Evolutionary conservation across 2,797 vertebrate genomes (phyloP), one percentile per base, ranked within the genome.

Genomic region (Carapus acus): DNA sequence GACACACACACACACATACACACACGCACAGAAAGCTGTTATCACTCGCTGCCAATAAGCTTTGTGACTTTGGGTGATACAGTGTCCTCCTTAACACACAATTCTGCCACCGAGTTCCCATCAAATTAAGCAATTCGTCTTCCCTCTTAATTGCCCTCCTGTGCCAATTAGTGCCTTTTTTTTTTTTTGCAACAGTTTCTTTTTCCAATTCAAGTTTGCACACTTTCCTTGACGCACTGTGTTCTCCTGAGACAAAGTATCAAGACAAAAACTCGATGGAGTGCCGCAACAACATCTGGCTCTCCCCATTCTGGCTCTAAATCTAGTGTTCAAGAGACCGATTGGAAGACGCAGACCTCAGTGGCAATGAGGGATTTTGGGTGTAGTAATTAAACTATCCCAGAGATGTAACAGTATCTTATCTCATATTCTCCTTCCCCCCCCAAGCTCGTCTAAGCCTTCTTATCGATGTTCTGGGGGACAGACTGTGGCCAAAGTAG

Each of bases 111-210:
- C 37, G 27, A 18, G 29, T 69, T 75, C 58, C 54, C 15, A 54
- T 75, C 55, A 78, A 78, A 78, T 81, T 61, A 74, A 82, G 73
- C 76, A 43, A 78, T 85, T 83, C 54, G 72, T 86, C 82, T 79
- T 83, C 67, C 49, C 3, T 16, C 68, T 56, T 80, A 84, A 85
- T 85, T 82, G 76, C 73, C 74, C 79, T 80, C 72, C 74, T 80
- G 62, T 82, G 81, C 69, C 80, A 79, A 72, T 79, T 33, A 33
- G 31, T 33, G 3, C 65, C 66, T 64, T 52, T 57, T 45, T 66
- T 67, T 64, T 52, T 57, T 45, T 74, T 60, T 61, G 36, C 43
- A 5, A 40, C 57, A 71, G 67, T 73, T 76, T 67, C 72, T 76
- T 67, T 49, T 55, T 18, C 65, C 43, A n/a, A 27, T 27, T 27